Percentiles rank a stretch among this genome's conserved stretches.
Conservation (phyloP, 2,113 vertebrate genomes). For the Sula dactylatra region DNA sequence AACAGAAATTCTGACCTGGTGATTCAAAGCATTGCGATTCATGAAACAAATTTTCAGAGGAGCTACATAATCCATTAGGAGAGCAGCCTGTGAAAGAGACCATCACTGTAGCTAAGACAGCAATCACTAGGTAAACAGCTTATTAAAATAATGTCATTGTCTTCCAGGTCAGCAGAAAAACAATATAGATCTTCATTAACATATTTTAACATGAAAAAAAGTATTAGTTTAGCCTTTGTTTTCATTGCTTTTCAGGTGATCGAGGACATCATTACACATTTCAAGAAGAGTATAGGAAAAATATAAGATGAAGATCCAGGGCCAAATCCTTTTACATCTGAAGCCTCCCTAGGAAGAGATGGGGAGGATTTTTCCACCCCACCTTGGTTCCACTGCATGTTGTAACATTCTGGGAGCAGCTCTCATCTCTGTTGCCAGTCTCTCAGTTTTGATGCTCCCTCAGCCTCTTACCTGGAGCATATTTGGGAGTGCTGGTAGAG, state of each 20-base stretch:
- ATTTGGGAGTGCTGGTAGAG: background rate
- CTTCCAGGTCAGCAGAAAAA: background rate
- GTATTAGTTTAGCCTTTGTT: background rate
- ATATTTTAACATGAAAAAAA: background rate
- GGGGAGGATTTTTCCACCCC: background rate
- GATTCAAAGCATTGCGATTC: background rate
- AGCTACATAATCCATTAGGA: background rate
- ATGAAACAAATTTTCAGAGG: background rate
- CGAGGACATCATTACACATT: background rate
- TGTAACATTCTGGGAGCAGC: background rate
- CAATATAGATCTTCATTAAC: background rate
- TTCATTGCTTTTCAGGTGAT: background rate
- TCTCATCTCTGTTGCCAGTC: background rate
- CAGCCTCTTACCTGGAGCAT: background rate
- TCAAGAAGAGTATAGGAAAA: background rate
- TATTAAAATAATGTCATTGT: background rate
- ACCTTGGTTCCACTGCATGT: background rate
- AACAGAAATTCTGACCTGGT: slow-evolving; percentile 6
- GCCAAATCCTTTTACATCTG: background rate
- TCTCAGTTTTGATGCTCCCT: background rate
- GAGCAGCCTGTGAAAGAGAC: background rate
- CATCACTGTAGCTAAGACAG: background rate
- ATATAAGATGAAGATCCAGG: background rate
- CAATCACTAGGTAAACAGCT: background rate
- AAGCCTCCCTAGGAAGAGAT: background rate